phyloP scores from a whole-genome alignment of 2,888 invertebrate species.

The Emmelina monodactyla region DNA sequence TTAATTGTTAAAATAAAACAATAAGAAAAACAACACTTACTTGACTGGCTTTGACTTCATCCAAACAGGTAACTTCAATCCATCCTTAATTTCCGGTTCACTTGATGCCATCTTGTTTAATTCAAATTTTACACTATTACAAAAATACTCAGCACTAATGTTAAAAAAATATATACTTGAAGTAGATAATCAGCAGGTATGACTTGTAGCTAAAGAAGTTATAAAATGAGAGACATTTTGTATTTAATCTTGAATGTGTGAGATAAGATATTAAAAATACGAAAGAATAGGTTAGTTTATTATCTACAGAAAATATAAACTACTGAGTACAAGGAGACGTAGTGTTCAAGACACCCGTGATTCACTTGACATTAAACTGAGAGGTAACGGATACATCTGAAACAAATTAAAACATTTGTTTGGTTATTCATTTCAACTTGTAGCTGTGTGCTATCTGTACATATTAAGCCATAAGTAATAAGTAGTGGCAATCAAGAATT shows the following conservation, averaged over 20 bases:
- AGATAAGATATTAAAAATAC: not conserved
- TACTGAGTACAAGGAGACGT: not conserved
- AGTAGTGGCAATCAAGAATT: too few relatives aligned
- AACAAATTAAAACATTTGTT: constrained; percentile 25
- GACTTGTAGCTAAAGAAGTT: not conserved
- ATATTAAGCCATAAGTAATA: too few relatives aligned
- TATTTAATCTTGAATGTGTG: not conserved
- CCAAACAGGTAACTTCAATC: constrained; percentile 75
- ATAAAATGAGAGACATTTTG: not conserved
- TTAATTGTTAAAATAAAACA: too few relatives aligned
- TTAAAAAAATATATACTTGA: not conserved
- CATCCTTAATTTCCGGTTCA: constrained; percentile 68
- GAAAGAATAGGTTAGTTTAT: not conserved
- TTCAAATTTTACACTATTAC: too few relatives aligned
- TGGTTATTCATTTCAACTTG: too few relatives aligned
- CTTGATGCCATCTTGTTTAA: constrained; percentile 46
- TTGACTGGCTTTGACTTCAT: constrained; percentile 73
- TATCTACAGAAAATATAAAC: not conserved
- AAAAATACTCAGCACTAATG: constrained; percentile 1
- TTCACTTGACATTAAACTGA: constrained; percentile 37
- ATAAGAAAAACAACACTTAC: constrained; percentile 25
- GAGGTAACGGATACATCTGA: constrained; percentile 42
- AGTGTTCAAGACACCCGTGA: constrained; percentile 44
- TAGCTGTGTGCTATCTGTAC: too few relatives aligned
- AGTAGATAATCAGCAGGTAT: not conserved